Evolutionary conservation across 2,113 vertebrate genomes (phyloP).

Genomic region (Myiagra hebetior): DNA sequence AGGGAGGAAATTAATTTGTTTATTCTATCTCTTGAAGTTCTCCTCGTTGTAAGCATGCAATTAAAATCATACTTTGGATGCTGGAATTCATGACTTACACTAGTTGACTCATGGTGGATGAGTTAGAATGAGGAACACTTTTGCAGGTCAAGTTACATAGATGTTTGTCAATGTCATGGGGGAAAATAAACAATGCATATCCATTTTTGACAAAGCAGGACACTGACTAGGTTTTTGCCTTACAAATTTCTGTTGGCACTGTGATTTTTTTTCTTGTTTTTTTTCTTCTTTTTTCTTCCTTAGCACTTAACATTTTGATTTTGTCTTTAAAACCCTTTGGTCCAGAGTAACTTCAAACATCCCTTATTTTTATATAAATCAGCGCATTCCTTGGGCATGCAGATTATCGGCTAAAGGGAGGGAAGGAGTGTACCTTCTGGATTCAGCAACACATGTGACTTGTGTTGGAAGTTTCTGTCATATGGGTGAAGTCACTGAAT

Average conservation of each 20-base stretch:
- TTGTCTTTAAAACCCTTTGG: neutral
- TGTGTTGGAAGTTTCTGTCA: neutral
- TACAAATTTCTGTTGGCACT: accelerated
- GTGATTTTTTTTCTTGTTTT: neutral
- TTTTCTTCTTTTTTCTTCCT: neutral
- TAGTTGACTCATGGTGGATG: neutral
- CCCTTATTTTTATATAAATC: neutral
- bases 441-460: neutral
- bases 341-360: neutral
- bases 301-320: neutral
- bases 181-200: neutral
- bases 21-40: neutral
- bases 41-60: neutral
- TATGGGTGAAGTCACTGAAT: neutral
- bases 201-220: neutral
- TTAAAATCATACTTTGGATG: neutral
- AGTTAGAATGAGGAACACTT: neutral
- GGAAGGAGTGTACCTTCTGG: neutral
- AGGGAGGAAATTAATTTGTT: slow-evolving; percentile 1
- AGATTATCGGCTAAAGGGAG: neutral
- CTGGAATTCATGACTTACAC: neutral
- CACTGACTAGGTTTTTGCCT: neutral
- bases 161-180: neutral
- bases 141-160: neutral
- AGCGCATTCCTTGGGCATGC: neutral